These are phyloP conservation scores for Thereva unica DNA, from an alignment of 2,888 invertebrate genomes.

Conservation along the genomic window DNA sequence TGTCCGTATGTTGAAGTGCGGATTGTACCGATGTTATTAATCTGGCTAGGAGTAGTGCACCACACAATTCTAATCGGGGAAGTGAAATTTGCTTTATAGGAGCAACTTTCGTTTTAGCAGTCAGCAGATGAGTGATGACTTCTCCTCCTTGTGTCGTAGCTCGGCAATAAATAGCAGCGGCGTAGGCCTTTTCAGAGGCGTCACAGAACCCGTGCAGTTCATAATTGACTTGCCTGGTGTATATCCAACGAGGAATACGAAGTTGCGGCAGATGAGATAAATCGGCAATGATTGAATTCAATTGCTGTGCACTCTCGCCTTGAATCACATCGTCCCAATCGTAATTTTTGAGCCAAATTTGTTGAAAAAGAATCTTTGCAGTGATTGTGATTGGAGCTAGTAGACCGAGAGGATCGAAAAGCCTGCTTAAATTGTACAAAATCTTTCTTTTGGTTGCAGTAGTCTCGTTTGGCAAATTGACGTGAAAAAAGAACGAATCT, in stretches of 20 bases:
- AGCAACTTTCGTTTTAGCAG: no score
- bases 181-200: constrained; percentile 15
- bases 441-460: neutral
- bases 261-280: neutral
- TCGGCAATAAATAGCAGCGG: constrained; percentile 2
- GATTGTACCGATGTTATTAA: no score
- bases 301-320: neutral
- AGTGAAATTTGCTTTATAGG: no score
- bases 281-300: neutral
- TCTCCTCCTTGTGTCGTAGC: no score
- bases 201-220: constrained; percentile 3
- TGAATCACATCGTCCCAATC: neutral
- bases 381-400: neutral
- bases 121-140: no score
- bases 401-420: neutral
- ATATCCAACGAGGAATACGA: constrained; percentile 4
- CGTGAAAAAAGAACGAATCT: neutral
- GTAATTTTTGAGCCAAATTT: constrained; percentile 6
- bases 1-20: no score
- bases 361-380: neutral
- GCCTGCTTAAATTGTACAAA: neutral
- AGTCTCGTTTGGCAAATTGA: neutral
- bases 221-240: neutral
- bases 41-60: no score
- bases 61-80: no score